A percentile compares a stretch with the other conserved stretches of the same genome.
Evolutionary conservation across 2,797 vertebrate species (phyloP).

Genomic region (Cheirogaleus major): DNA sequence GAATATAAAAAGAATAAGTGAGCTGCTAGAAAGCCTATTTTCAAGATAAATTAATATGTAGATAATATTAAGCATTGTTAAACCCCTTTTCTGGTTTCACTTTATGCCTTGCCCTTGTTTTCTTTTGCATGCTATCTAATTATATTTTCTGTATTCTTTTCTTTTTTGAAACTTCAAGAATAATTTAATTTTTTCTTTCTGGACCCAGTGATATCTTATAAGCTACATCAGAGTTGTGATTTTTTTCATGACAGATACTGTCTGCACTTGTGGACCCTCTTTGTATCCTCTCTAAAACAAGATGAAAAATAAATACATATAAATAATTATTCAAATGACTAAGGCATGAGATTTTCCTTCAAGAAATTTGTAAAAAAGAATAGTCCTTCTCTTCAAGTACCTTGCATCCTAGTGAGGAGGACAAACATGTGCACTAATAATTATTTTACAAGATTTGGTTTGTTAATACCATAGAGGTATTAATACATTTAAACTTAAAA

Average conservation of each 20-base stretch:
- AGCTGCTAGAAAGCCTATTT: not conserved
- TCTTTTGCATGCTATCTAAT: not conserved
- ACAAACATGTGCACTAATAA: not conserved
- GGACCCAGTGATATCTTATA: no score
- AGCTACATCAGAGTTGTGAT: no score
- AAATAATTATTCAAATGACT: not conserved
- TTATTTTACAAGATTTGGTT: not conserved
- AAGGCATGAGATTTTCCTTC: not conserved
- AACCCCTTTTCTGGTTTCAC: not conserved
- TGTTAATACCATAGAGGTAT: not conserved
- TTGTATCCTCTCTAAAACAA: slow-evolving; percentile 11
- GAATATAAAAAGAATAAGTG: not conserved
- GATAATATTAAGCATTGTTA: not conserved
- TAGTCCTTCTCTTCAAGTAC: not conserved
- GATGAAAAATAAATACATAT: not conserved
- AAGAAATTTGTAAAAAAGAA: not conserved
- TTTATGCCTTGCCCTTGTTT: not conserved
- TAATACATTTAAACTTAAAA: not conserved
- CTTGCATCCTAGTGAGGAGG: not conserved
- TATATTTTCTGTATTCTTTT: not conserved
- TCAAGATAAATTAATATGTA: not conserved
- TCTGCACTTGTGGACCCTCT: not conserved
- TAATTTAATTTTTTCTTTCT: no score
- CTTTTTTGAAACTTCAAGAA: no score
- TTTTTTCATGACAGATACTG: no score